A percentile compares a stretch with the other conserved stretches of the same genome.
These are phyloP conservation scores for Epinephelus awoara DNA, from an alignment of 2,797 vertebrate species.

Conservation along the genomic window DNA sequence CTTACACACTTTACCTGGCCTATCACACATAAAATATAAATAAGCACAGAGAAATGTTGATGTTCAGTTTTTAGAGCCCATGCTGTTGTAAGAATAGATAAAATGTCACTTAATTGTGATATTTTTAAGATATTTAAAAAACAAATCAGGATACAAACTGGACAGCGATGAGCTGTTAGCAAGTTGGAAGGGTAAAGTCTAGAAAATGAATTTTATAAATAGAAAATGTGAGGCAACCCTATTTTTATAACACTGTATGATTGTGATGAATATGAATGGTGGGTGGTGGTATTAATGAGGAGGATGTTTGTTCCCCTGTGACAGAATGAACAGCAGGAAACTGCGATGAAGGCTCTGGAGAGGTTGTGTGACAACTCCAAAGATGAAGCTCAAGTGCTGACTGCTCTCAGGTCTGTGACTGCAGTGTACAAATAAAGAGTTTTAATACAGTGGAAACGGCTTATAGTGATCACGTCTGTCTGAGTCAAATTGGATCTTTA, in stretches of 20 bases:
- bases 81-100: not conserved
- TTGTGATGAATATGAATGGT: slow-evolving; percentile 20
- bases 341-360: slow-evolving; percentile 90
- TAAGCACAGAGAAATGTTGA: not conserved
- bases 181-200: not conserved
- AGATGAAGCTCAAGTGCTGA: slow-evolving; percentile 86
- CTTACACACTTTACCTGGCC: too few relatives aligned
- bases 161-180: not conserved
- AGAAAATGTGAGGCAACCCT: not conserved
- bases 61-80: not conserved
- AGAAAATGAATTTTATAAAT: not conserved
- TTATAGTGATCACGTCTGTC: too few relatives aligned
- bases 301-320: slow-evolving; percentile 49
- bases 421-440: not conserved
- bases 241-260: slow-evolving; percentile 8
- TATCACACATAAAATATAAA: not conserved
- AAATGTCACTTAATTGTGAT: not conserved
- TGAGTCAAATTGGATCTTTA: too few relatives aligned
- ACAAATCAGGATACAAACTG: slow-evolving; percentile 11
- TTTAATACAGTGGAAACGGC: not conserved
- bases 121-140: not conserved
- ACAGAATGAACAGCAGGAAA: slow-evolving; percentile 88
- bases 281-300: slow-evolving; percentile 14
- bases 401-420: slow-evolving; percentile 89
- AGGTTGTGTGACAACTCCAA: slow-evolving; percentile 87